Base-by-base conservation (phyloP, 2,888 invertebrate species). In the Tetramorium bicarinatum region DNA sequence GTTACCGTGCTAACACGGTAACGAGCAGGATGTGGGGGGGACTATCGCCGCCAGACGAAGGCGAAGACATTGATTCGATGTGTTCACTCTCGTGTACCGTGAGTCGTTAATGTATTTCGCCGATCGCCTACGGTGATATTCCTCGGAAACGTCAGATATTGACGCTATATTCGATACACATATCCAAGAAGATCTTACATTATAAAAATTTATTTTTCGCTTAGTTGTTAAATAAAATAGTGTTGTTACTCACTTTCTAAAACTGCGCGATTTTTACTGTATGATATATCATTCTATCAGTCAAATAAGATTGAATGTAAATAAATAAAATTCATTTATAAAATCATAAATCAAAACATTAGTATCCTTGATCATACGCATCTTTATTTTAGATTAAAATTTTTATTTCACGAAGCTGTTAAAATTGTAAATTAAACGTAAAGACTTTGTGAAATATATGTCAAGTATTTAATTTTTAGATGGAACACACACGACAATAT, bases 11-110 rank as follows among this genome's bases (percentile, higher is more conserved):
- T 88, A 86, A 89, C 87, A 91, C 88, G 89, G 82, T 87, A 91
- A 87, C 88, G 82, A 87, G 82, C 89, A 87, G 87, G 86, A 88
- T 3, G 21, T 8, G 21, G 49, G 41, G 41, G 91, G 87, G 91
- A 92, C 91, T 91, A 93, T 93, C 93, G 93, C 91, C 92, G 92
- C 90, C 92, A 93, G 93, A 89, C 92, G 91, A 90, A 91, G 85
- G 61, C 76, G 82, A 83, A 85, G 89, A 87, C 89, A 87, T 41
- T 87, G 84, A 85, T 82, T 75, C 79, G 64, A 85, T 82, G 84
- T 88, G 86, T 67, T 87, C 87, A 79, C 59, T 85, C 85, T 85
- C 54, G 71, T 82, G 85, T 86, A 83, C 47, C 64, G 69, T 67
- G 44, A 85, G 67, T 79, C 86, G 88, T 89, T 89, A 84, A 88